A percentile compares a stretch with the other conserved stretches of the same genome.
Conservation (phyloP, 1,140 invertebrate genomes). For the Neuroterus valhalla region DNA sequence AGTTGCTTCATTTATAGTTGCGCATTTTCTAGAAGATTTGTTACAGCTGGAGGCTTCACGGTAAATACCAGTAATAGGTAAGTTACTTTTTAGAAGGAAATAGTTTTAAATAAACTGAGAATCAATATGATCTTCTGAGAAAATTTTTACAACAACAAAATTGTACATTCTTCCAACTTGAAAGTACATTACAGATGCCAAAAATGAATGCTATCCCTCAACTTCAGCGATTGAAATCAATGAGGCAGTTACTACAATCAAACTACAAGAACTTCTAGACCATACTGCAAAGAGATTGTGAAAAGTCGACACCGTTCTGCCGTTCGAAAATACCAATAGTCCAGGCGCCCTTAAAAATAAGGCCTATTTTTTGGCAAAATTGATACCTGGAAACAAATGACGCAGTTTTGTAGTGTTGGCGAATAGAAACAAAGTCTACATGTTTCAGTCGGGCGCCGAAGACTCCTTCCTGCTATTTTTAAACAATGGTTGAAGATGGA, state of each 20-base stretch:
- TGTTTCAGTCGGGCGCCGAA: no score
- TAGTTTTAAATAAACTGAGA: background rate
- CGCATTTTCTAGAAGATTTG: no score
- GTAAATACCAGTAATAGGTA: no score
- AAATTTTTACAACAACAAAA: background rate
- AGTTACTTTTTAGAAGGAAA: no score
- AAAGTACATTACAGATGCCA: background rate
- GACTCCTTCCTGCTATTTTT: no score
- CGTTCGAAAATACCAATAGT: background rate
- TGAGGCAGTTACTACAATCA: background rate
- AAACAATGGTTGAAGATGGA: no score
- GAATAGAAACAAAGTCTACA: no score
- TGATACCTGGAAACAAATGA: no score
- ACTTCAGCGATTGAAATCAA: background rate
- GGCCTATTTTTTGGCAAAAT: no score
- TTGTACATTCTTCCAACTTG: background rate
- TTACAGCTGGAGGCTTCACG: no score
- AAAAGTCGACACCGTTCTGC: background rate
- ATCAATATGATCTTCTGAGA: background rate
- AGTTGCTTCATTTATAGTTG: background rate
- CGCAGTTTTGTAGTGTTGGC: no score
- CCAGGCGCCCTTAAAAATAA: no score
- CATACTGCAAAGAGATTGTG: background rate
- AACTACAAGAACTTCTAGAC: conserved; percentile 15
- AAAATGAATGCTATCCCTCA: background rate